Percentiles rank a stretch among this genome's conserved stretches.
These are phyloP conservation scores for Rhynchonycteris naso DNA, from an alignment of 2,797 vertebrate genomes.

Conservation along the genomic window DNA sequence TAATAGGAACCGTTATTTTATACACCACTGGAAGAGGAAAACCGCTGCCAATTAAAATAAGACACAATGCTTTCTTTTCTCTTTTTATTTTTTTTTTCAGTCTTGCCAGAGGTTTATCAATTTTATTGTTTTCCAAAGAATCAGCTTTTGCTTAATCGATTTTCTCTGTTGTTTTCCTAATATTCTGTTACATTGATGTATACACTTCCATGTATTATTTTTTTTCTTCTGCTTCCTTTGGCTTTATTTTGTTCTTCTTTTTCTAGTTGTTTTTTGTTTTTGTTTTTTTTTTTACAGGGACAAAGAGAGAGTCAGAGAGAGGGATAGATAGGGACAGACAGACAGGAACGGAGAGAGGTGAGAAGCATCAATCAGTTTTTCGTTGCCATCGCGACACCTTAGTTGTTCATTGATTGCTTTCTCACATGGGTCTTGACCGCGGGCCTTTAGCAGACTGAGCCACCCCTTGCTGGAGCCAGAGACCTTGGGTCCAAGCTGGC, in stretches of 20 bases:
- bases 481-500: too few species aligned
- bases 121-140: conserved; percentile 12
- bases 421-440: too few species aligned
- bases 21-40: not conserved
- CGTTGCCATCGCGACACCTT: too few species aligned
- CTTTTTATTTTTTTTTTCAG: not conserved
- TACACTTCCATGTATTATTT: not conserved
- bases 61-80: not conserved
- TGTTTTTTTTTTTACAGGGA: too few species aligned
- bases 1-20: not conserved
- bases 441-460: too few species aligned
- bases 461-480: too few species aligned
- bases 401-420: too few species aligned
- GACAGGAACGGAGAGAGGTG: too few species aligned
- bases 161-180: not conserved
- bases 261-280: too few species aligned
- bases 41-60: not conserved
- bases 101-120: not conserved
- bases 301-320: too few species aligned
- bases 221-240: not conserved
- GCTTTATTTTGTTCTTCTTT: not conserved
- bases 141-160: not conserved
- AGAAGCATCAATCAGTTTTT: too few species aligned
- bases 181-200: not conserved
- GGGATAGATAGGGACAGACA: too few species aligned